These are phyloP conservation scores for Corythaixoides concolor DNA, from an alignment of 2,113 vertebrate species.

Conservation along the genomic window DNA sequence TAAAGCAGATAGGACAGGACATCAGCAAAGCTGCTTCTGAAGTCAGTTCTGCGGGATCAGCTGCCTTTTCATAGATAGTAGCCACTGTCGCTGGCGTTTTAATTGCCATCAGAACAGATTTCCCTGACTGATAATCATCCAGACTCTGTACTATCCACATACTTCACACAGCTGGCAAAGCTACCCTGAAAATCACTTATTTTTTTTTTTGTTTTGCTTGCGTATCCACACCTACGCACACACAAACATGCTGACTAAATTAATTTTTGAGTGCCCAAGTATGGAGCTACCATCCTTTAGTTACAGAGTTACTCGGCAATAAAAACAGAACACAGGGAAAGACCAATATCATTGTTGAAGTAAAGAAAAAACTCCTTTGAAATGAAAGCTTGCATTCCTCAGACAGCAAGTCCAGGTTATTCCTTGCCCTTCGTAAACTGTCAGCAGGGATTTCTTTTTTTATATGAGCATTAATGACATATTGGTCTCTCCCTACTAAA, in stretches of 20 bases:
- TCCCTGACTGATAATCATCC: neutral
- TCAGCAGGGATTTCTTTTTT: neutral
- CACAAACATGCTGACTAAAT: neutral
- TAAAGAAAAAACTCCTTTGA: neutral
- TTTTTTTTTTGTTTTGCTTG: neutral
- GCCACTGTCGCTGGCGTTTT: neutral
- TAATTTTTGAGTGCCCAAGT: neutral
- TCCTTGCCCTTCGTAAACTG: neutral
- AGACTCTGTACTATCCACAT: fast-evolving
- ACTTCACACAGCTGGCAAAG: neutral
- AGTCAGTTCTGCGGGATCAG: conserved; percentile 6
- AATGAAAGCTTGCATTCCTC: conserved; percentile 11
- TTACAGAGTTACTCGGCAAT: conserved; percentile 30
- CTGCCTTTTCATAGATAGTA: neutral
- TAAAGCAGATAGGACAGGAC: neutral
- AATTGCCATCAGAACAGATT: neutral
- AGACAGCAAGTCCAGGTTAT: neutral
- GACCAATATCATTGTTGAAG: conserved; percentile 68
- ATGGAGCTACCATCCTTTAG: conserved; percentile 29
- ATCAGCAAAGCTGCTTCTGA: neutral
- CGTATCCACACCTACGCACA: neutral
- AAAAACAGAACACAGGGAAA: conserved; percentile 69
- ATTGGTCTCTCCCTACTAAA: conserved; percentile 74
- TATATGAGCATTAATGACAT: conserved; percentile 19
- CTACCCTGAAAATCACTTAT: neutral